A percentile compares a stretch with the other conserved stretches of the same genome.
These are phyloP conservation scores for Stigmatopora argus DNA, from an alignment of 2,113 vertebrate species.

Conservation along the genomic window DNA sequence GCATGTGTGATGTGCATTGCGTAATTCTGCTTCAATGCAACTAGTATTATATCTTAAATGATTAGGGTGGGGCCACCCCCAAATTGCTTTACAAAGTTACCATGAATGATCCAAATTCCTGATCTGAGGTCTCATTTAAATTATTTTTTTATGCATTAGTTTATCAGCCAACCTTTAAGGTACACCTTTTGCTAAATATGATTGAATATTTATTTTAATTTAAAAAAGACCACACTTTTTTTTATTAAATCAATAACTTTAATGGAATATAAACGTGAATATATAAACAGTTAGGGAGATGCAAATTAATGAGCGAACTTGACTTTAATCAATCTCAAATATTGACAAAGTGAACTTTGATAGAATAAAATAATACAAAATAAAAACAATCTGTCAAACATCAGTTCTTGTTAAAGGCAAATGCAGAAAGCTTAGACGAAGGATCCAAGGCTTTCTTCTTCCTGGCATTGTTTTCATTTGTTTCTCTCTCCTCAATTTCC, in stretches of 20 bases:
- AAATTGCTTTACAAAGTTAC: no score
- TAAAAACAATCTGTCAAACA: neutral
- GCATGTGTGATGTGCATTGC: no score
- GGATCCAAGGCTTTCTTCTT: constrained; percentile 73
- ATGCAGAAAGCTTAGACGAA: constrained; percentile 78
- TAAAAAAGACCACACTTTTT: neutral
- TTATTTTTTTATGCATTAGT: no score
- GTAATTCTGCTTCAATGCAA: no score
- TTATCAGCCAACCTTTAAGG: no score
- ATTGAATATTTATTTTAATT: neutral
- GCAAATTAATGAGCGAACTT: neutral
- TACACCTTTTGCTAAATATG: neutral
- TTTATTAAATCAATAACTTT: neutral
- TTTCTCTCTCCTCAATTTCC: constrained; percentile 26
- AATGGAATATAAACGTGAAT: neutral
- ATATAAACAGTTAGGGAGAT: neutral
- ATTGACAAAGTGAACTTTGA: neutral
- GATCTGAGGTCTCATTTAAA: no score
- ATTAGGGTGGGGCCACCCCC: no score
- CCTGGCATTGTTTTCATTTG: constrained; percentile 68
- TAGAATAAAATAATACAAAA: neutral
- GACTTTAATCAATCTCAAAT: neutral
- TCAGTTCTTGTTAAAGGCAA: constrained; percentile 83
- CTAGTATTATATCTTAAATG: no score
- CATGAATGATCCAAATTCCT: no score